Percentiles rank a stretch among this genome's conserved stretches.
Conservation (phyloP, 2,797 vertebrate species). For the Lerista edwardsae region DNA sequence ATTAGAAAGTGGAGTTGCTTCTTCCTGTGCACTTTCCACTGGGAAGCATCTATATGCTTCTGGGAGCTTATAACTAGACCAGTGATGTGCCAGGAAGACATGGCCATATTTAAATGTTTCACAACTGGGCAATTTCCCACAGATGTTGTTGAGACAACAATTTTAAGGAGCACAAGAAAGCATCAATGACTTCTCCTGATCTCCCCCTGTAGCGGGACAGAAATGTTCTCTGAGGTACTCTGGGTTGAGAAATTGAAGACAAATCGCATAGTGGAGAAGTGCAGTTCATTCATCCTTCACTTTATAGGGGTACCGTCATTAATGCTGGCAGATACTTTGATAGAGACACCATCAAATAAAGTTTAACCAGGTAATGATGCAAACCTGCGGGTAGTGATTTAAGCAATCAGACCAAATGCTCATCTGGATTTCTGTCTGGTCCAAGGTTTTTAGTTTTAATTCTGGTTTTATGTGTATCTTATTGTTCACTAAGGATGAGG, state of each 20-base stretch:
- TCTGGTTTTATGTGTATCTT: too few species aligned
- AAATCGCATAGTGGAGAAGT: neutral
- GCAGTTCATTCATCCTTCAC: neutral
- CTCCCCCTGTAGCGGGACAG: neutral
- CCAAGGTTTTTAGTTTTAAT: too few species aligned
- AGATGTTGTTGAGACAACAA: neutral
- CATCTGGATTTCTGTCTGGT: neutral
- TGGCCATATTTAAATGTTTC: neutral
- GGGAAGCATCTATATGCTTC: neutral
- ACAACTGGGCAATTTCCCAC: neutral
- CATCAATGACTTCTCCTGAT: neutral
- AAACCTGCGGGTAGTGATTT: neutral
- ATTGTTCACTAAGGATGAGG: too few species aligned
- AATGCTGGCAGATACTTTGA: neutral
- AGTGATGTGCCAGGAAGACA: neutral
- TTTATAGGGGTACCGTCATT: neutral
- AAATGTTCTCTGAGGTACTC: neutral
- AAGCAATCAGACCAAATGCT: neutral
- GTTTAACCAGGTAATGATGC: neutral
- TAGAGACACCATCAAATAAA: neutral
- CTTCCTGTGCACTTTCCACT: neutral
- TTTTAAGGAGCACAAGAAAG: neutral
- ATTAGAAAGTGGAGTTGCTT: too few species aligned
- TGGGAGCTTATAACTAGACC: constrained; percentile 7
- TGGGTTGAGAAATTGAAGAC: neutral